Percentiles rank a stretch among this genome's conserved stretches.
Conservation (phyloP, 1,140 invertebrate species). For the Trichonephila clavata region DNA sequence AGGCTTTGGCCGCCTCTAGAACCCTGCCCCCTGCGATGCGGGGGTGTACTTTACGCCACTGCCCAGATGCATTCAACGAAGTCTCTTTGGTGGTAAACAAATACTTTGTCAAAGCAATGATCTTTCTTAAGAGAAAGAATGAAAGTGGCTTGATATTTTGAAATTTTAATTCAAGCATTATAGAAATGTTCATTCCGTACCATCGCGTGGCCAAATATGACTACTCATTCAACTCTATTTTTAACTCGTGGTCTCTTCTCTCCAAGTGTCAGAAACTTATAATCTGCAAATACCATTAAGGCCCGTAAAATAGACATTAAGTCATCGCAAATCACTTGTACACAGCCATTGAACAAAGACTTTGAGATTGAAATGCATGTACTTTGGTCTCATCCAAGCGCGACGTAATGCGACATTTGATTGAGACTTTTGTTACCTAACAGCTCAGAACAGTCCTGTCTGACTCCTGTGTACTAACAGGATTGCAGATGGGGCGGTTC, state of each 20-base stretch:
- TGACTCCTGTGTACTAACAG: slow-evolving; percentile 49
- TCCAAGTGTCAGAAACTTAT: slow-evolving; percentile 60
- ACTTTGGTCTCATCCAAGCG: slow-evolving; percentile 43
- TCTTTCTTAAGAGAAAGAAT: too few species aligned
- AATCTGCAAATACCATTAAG: slow-evolving; percentile 59
- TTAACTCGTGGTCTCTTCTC: not conserved
- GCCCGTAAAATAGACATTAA: slow-evolving; percentile 64
- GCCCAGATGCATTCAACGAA: too few species aligned
- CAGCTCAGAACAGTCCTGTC: slow-evolving; percentile 44
- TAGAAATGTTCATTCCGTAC: not conserved
- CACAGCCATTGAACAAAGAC: slow-evolving; percentile 72
- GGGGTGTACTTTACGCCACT: too few species aligned
- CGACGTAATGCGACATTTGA: slow-evolving; percentile 49
- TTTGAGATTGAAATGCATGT: slow-evolving; percentile 50
- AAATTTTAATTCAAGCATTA: too few species aligned
- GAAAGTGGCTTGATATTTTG: too few species aligned
- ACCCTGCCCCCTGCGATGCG: too few species aligned
- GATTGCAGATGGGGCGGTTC: slow-evolving; percentile 14
- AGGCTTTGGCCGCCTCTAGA: too few species aligned
- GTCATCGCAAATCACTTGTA: slow-evolving; percentile 69
- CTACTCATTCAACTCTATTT: not conserved
- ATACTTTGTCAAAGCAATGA: too few species aligned
- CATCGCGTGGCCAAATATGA: slow-evolving; percentile 44
- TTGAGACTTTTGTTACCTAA: slow-evolving; percentile 65
- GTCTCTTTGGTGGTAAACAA: too few species aligned